phyloP scores from a whole-genome alignment of 2,888 invertebrate species.

The Heterodera filipjevi region DNA sequence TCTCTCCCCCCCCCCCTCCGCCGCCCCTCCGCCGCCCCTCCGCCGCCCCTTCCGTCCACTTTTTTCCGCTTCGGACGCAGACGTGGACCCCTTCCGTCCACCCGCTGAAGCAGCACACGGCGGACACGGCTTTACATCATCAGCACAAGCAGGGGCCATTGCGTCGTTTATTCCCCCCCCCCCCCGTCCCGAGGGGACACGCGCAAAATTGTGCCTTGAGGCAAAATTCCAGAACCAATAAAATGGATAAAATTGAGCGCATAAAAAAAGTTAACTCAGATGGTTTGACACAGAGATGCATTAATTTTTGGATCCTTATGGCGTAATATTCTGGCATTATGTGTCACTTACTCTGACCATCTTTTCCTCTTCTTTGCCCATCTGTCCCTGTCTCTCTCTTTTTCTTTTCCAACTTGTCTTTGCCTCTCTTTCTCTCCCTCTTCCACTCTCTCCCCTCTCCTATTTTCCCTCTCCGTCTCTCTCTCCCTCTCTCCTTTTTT shows the following conservation, averaged over 20 bases:
- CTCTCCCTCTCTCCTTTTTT: background rate
- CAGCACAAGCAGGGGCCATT: background rate
- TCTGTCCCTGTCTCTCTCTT: background rate
- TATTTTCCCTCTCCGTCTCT: background rate
- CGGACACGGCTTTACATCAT: background rate
- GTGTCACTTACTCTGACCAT: background rate
- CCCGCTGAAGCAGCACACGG: background rate
- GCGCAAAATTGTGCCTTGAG: background rate
- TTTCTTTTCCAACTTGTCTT: background rate
- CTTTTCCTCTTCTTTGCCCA: background rate
- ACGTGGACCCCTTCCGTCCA: background rate
- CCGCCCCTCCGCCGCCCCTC: background rate
- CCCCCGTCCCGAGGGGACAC: too few relatives aligned
- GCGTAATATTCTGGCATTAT: too few relatives aligned
- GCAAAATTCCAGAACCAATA: slow-evolving; percentile 10
- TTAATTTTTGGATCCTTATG: too few relatives aligned
- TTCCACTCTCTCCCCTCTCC: background rate
- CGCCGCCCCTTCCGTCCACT: background rate
- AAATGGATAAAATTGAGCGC: background rate
- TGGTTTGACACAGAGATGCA: too few relatives aligned
- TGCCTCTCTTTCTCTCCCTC: background rate
- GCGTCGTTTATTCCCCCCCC: background rate
- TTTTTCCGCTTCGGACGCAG: background rate
- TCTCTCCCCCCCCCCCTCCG: too few relatives aligned
- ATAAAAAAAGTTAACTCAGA: too few relatives aligned